These are phyloP conservation scores for Sepiola atlantica DNA, from an alignment of 2,888 invertebrate genomes.

Conservation along the genomic window DNA sequence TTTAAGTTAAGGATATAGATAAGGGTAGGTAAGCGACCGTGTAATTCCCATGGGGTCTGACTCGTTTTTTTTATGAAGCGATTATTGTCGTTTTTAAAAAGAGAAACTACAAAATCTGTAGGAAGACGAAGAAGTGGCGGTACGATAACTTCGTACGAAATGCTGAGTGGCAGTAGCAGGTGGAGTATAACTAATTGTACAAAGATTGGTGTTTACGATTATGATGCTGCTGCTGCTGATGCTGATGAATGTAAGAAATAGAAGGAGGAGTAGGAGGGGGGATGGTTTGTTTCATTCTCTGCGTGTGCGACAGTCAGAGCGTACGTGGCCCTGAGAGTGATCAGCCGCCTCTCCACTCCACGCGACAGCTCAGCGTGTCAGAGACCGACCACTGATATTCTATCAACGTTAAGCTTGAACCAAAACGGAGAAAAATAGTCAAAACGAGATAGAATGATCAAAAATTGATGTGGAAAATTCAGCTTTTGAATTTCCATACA, in stretches of 20 bases:
- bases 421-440: neutral
- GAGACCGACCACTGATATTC: neutral
- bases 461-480: neutral
- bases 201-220: too few relatives aligned
- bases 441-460: neutral
- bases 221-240: neutral
- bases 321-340: conserved; percentile 15
- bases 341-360: neutral
- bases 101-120: neutral
- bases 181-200: neutral
- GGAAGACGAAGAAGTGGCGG: neutral
- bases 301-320: conserved; percentile 11
- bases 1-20: too few relatives aligned
- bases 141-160: neutral
- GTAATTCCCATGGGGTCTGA: too few relatives aligned
- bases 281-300: neutral
- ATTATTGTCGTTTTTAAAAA: neutral
- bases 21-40: too few relatives aligned
- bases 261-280: neutral
- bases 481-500: neutral
- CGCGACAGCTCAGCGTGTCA: neutral
- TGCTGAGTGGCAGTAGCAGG: neutral
- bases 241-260: too few relatives aligned
- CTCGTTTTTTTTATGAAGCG: neutral
- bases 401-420: neutral